Conservation (phyloP, 2,888 invertebrate genomes). For the Sarcophaga caerulescens region DNA sequence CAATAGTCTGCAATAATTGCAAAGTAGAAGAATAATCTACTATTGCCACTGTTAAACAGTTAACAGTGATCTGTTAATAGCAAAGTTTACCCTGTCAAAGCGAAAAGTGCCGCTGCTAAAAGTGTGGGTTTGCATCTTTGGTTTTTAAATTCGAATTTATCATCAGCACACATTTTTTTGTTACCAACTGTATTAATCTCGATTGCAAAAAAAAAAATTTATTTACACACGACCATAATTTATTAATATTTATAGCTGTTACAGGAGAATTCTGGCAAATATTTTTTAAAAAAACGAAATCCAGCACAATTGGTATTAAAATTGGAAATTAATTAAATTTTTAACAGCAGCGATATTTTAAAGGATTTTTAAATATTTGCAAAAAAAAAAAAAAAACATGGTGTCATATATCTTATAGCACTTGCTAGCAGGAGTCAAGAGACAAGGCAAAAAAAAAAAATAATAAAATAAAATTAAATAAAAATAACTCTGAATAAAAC, state of each 20-base stretch:
- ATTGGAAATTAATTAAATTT: slow-evolving; percentile 54
- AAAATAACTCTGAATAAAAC: neutral
- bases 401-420: neutral
- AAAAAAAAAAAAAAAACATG: neutral
- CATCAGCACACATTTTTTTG: neutral
- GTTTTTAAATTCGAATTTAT: too few relatives aligned
- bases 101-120: too few relatives aligned
- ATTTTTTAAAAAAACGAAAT: neutral
- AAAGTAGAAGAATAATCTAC: too few relatives aligned
- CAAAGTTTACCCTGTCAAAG: too few relatives aligned
- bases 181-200: neutral
- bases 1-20: too few relatives aligned
- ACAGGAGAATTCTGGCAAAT: slow-evolving; percentile 11
- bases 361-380: slow-evolving; percentile 39
- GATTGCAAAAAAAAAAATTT: neutral
- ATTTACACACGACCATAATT: slow-evolving; percentile 40
- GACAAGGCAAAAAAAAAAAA: neutral
- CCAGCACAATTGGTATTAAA: slow-evolving; percentile 29
- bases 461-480: neutral
- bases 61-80: too few relatives aligned
- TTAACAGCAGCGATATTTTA: slow-evolving; percentile 42
- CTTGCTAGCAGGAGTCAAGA: neutral
- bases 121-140: too few relatives aligned
- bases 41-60: too few relatives aligned
- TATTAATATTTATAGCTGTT: slow-evolving; percentile 35